Evolutionary conservation across 2,888 invertebrate species (phyloP).

Genomic region (Cheilosia vulpina): DNA sequence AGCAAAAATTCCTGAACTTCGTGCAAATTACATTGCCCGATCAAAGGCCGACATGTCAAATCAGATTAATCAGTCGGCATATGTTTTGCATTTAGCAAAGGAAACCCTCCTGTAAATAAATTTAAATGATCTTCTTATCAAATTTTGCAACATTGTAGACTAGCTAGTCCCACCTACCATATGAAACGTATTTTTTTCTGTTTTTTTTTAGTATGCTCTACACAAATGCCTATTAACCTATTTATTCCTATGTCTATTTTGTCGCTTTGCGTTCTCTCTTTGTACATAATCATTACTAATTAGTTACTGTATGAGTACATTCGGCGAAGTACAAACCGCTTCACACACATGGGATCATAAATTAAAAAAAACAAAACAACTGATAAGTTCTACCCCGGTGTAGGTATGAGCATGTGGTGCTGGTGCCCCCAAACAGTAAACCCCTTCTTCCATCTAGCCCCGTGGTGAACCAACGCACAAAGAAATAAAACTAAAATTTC

Average conservation of each 20-base stretch:
- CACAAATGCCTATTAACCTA: conserved; percentile 52
- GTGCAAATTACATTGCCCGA: neutral
- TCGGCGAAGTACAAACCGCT: neutral
- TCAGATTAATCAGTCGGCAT: conserved; percentile 9
- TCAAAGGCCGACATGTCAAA: neutral
- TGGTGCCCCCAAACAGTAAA: neutral
- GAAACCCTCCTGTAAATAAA: conserved; percentile 11
- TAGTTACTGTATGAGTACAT: conserved; percentile 25
- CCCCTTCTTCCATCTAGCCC: conserved; percentile 3
- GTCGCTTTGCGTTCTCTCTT: neutral
- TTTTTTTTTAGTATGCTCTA: conserved; percentile 2
- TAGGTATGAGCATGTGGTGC: neutral
- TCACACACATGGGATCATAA: conserved; percentile 7
- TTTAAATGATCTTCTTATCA: conserved; percentile 30
- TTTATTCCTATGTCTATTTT: conserved; percentile 1
- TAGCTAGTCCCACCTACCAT: conserved; percentile 23
- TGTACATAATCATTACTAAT: conserved; percentile 31
- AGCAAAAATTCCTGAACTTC: too few relatives aligned
- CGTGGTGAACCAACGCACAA: neutral
- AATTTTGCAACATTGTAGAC: conserved; percentile 14
- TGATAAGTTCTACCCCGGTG: conserved; percentile 48
- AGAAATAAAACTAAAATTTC: conserved; percentile 15
- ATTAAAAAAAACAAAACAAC: conserved; percentile 39
- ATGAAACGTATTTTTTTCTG: neutral
- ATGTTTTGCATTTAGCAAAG: neutral